phyloP scores from a whole-genome alignment of 2,113 vertebrate species.

The Paramormyrops kingsleyae region DNA sequence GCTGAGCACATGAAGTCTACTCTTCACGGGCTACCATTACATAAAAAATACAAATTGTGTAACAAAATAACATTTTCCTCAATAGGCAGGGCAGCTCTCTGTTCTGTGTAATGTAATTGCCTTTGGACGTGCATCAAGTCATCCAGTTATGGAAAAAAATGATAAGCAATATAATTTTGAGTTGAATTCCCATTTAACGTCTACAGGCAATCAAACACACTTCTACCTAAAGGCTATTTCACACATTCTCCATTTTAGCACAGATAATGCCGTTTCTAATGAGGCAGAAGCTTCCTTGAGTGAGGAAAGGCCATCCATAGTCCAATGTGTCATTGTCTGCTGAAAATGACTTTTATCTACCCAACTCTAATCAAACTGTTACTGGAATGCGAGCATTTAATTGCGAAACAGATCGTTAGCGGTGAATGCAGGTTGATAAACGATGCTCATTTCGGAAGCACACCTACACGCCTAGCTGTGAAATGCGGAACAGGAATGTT shows the following conservation, averaged over 20 bases:
- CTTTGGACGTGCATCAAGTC: neutral
- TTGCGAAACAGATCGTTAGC: conserved; percentile 5
- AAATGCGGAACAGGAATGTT: neutral
- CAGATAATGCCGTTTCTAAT: neutral
- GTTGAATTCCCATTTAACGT: neutral
- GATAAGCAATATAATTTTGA: neutral
- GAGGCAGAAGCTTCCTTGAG: neutral
- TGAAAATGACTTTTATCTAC: neutral
- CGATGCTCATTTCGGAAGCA: neutral
- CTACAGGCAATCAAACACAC: neutral
- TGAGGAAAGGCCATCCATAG: neutral
- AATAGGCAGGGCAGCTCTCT: neutral
- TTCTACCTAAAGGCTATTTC: neutral
- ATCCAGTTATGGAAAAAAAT: neutral
- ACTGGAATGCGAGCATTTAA: neutral
- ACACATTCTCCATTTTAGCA: conserved; percentile 2
- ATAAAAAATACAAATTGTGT: neutral
- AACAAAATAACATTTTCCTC: neutral
- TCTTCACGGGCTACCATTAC: neutral
- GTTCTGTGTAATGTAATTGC: conserved; percentile 1
- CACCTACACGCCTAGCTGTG: neutral
- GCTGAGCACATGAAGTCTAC: neutral
- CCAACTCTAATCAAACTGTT: conserved; percentile 2
- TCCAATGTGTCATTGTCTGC: neutral
- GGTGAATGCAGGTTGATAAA: neutral